phyloP scores from a whole-genome alignment of 2,113 vertebrate genomes.

The Festucalex cinctus region DNA sequence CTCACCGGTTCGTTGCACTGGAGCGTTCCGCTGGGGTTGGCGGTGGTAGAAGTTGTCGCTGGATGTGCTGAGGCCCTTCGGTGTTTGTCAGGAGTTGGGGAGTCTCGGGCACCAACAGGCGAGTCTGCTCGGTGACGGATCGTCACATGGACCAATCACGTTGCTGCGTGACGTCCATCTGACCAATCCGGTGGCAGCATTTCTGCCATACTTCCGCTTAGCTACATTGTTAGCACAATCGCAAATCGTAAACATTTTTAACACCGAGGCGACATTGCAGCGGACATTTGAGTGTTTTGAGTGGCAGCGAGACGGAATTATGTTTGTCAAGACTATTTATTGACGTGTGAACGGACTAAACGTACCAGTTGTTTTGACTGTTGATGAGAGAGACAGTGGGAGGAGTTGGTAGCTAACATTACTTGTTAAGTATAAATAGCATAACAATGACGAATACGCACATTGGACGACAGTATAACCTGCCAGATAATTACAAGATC shows the following conservation, averaged over 20 bases:
- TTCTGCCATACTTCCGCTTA: slow-evolving; percentile 37
- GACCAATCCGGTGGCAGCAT: slow-evolving; percentile 52
- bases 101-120: slow-evolving; percentile 63
- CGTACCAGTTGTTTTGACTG: not conserved
- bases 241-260: slow-evolving; percentile 6
- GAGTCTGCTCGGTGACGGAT: slow-evolving; percentile 40
- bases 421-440: slow-evolving; percentile 1
- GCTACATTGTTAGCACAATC: slow-evolving; percentile 25
- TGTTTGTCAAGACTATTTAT: rapidly evolving
- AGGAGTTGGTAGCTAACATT: slow-evolving; percentile 1
- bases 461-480: not conserved
- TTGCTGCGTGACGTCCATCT: not conserved
- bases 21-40: rapidly evolving
- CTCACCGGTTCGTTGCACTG: not conserved
- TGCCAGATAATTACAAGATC: not conserved
- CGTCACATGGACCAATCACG: slow-evolving; percentile 40
- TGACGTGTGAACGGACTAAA: not conserved
- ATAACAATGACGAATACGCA: not conserved
- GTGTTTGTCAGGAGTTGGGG: slow-evolving; percentile 70
- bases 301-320: not conserved
- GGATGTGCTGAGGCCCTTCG: slow-evolving; percentile 42
- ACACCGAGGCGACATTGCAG: not conserved
- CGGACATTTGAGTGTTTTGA: not conserved
- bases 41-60: slow-evolving; percentile 12
- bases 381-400: slow-evolving; percentile 5